A percentile compares a stretch with the other conserved stretches of the same genome.
phyloP scores from a whole-genome alignment of 2,113 vertebrate genomes.

The Mesitornis unicolor region DNA sequence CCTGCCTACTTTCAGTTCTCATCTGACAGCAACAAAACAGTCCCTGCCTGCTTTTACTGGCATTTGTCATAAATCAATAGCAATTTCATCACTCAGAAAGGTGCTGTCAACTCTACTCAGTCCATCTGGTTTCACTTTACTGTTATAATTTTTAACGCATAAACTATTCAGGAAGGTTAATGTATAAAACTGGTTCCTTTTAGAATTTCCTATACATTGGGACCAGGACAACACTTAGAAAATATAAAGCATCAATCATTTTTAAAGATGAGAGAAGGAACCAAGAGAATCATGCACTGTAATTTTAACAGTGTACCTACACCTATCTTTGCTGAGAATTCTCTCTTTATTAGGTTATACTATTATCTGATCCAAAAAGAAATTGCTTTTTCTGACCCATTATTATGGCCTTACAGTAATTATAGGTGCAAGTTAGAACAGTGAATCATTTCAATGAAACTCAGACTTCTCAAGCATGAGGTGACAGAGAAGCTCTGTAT shows the following conservation, averaged over 20 bases:
- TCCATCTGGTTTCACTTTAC: conserved; percentile 71
- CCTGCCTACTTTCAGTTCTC: conserved; percentile 83
- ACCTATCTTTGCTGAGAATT: background rate
- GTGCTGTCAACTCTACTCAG: conserved; percentile 73
- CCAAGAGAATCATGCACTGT: background rate
- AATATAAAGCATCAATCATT: background rate
- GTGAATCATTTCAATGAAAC: conserved; percentile 10
- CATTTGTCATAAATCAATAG: conserved; percentile 93
- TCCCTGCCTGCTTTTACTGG: conserved; percentile 76
- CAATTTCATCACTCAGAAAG: conserved; percentile 84
- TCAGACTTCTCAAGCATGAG: background rate
- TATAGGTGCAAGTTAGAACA: background rate
- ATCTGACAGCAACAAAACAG: conserved; percentile 87
- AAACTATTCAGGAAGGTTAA: conserved; percentile 68
- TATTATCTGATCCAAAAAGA: background rate
- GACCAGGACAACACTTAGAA: background rate
- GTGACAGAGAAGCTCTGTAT: background rate
- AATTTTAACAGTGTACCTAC: background rate
- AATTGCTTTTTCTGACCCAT: background rate
- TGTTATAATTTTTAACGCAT: conserved; percentile 49
- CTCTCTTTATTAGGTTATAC: conserved; percentile 8
- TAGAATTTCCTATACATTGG: background rate
- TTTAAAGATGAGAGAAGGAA: background rate
- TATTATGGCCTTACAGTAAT: background rate
- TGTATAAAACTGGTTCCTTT: conserved; percentile 35